phyloP scores from a whole-genome alignment of 1,140 invertebrate species.

The Drosophila kikkawai region DNA sequence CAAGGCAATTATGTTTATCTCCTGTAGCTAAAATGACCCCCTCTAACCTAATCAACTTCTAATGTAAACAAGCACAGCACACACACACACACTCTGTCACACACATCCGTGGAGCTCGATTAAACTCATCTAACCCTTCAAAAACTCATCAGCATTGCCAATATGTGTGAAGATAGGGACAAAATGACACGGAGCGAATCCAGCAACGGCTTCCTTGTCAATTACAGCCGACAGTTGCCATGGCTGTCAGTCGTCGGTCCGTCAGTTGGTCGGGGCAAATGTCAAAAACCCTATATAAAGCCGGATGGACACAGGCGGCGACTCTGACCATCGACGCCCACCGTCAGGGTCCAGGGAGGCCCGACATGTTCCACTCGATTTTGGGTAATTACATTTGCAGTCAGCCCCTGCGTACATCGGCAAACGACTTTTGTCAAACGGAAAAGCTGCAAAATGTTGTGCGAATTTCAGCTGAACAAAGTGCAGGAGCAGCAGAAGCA shows the following conservation, averaged over 20 bases:
- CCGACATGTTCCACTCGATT: conserved; percentile 48
- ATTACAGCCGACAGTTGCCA: conserved; percentile 71
- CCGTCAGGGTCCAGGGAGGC: conserved; percentile 3
- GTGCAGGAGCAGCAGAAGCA: neutral
- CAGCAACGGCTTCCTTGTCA: conserved; percentile 57
- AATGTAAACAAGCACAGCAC: conserved; percentile 19
- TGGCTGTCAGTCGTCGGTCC: conserved; percentile 35
- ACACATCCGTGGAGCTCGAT: conserved; percentile 14
- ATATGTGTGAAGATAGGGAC: conserved; percentile 43
- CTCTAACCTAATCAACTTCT: conserved; percentile 46
- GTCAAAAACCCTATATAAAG: conserved; percentile 34
- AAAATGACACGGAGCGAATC: conserved; percentile 34
- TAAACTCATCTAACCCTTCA: conserved; percentile 41
- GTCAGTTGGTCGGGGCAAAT: conserved; percentile 34
- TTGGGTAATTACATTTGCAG: conserved; percentile 76
- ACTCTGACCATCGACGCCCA: conserved; percentile 9
- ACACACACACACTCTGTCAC: neutral
- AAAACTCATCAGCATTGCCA: conserved; percentile 52
- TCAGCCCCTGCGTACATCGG: conserved; percentile 38
- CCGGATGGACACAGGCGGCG: conserved; percentile 3
- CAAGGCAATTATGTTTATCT: conserved; percentile 45
- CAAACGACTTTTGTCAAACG: conserved; percentile 72
- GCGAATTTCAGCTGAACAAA: conserved; percentile 55
- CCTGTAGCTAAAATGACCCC: conserved; percentile 36
- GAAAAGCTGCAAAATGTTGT: conserved; percentile 64